A percentile compares a stretch with the other conserved stretches of the same genome.
These are phyloP conservation scores for Pagrus major DNA, from an alignment of 2,113 vertebrate genomes.

Conservation along the genomic window DNA sequence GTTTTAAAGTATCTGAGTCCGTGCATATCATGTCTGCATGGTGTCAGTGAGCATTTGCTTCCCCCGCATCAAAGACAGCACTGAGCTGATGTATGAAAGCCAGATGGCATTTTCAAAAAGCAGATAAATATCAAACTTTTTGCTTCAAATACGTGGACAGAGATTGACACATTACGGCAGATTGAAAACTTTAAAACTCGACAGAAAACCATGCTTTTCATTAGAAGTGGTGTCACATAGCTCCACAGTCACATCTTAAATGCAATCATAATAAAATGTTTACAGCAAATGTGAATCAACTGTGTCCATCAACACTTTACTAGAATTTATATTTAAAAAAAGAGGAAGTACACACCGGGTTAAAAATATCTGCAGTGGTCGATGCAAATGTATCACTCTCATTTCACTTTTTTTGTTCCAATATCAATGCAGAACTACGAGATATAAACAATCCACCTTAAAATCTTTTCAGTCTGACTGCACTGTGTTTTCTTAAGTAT, in stretches of 20 bases:
- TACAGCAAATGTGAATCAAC: background rate
- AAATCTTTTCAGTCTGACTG: background rate
- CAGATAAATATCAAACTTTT: constrained; percentile 18
- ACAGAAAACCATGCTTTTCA: constrained; percentile 7
- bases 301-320: background rate
- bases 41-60: constrained; percentile 70
- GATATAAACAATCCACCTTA: background rate
- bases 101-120: constrained; percentile 47
- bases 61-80: constrained; percentile 59
- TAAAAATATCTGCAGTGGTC: constrained; percentile 76
- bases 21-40: constrained; percentile 55
- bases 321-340: constrained; percentile 49
- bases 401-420: constrained; percentile 80
- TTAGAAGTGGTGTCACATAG: background rate
- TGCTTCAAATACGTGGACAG: background rate
- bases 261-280: background rate
- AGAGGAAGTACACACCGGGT: constrained; percentile 70
- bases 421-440: constrained; percentile 46
- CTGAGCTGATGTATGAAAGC: constrained; percentile 45
- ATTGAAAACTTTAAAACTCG: background rate
- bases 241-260: background rate
- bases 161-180: background rate
- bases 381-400: constrained; percentile 79
- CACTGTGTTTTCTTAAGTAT: background rate
- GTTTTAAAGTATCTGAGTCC: constrained; percentile 70